These are phyloP conservation scores for Pogonomyrmex barbatus DNA, from an alignment of 1,140 invertebrate species.

Conservation along the genomic window DNA sequence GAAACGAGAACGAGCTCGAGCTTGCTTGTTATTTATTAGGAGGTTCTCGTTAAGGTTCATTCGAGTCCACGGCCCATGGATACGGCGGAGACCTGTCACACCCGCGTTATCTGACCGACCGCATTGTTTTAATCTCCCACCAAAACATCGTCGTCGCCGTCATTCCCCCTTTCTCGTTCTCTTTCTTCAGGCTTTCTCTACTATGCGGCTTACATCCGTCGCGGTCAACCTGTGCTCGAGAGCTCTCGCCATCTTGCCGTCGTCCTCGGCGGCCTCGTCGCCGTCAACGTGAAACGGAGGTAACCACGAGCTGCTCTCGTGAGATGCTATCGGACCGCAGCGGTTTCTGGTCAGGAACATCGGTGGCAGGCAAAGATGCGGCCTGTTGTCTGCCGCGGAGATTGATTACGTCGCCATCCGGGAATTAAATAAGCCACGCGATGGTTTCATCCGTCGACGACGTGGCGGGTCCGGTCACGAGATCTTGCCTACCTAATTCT, in stretches of 20 bases:
- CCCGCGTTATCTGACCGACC: slow-evolving; percentile 77
- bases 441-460: slow-evolving; percentile 50
- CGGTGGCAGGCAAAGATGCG: slow-evolving; percentile 70
- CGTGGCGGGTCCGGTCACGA: slow-evolving; percentile 46
- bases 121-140: slow-evolving; percentile 81
- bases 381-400: slow-evolving; percentile 63
- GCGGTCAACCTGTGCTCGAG: slow-evolving; percentile 60
- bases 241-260: slow-evolving; percentile 54
- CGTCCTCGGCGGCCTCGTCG: slow-evolving; percentile 53
- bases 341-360: slow-evolving; percentile 63
- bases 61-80: slow-evolving; percentile 69
- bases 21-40: slow-evolving; percentile 82
- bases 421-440: slow-evolving; percentile 66
- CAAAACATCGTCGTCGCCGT: slow-evolving; percentile 40
- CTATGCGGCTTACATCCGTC: slow-evolving; percentile 48
- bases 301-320: slow-evolving; percentile 62
- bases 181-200: slow-evolving; percentile 31
- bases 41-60: slow-evolving; percentile 80
- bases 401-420: slow-evolving; percentile 75
- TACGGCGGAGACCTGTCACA: slow-evolving; percentile 76
- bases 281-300: slow-evolving; percentile 39
- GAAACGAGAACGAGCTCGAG: slow-evolving; percentile 65
- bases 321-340: slow-evolving; percentile 74
- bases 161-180: slow-evolving; percentile 32
- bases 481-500: slow-evolving; percentile 15